A percentile compares a stretch with the other conserved stretches of the same genome.
These are phyloP conservation scores for Masnerella sp. DNA, from an alignment of 2,888 invertebrate species.

Conservation along the genomic window DNA sequence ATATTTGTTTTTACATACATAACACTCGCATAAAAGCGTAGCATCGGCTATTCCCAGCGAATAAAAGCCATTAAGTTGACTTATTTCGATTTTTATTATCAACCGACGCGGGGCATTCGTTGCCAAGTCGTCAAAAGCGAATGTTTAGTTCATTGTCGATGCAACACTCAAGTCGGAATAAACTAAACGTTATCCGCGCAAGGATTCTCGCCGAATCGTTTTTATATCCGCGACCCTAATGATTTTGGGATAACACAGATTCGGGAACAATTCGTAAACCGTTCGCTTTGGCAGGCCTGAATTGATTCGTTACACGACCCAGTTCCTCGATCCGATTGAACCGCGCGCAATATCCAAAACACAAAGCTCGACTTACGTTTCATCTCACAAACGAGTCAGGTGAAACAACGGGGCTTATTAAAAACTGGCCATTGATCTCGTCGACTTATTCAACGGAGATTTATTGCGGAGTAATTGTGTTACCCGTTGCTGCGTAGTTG, in stretches of 20 bases:
- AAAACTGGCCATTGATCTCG: conserved; percentile 38
- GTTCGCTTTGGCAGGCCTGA: conserved; percentile 42
- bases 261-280: conserved; percentile 43
- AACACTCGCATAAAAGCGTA: no score
- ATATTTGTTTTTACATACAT: no score
- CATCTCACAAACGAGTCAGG: conserved; percentile 49
- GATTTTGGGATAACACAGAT: conserved; percentile 36
- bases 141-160: conserved; percentile 10
- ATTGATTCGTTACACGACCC: conserved; percentile 58
- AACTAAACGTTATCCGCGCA: conserved; percentile 28
- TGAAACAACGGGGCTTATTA: conserved; percentile 45
- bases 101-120: background rate
- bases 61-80: no score
- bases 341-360: conserved; percentile 45
- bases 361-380: conserved; percentile 49
- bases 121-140: conserved; percentile 19
- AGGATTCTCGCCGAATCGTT: conserved; percentile 17
- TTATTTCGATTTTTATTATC: conserved; percentile 1
- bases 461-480: conserved; percentile 30
- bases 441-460: conserved; percentile 33
- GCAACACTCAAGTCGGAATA: conserved; percentile 15
- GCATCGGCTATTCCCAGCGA: no score
- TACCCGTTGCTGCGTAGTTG: conserved; percentile 1
- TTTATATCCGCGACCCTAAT: conserved; percentile 33
- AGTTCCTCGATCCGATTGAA: conserved; percentile 54